phyloP scores from a whole-genome alignment of 2,113 vertebrate species.

The Melanerpes formicivorus region DNA sequence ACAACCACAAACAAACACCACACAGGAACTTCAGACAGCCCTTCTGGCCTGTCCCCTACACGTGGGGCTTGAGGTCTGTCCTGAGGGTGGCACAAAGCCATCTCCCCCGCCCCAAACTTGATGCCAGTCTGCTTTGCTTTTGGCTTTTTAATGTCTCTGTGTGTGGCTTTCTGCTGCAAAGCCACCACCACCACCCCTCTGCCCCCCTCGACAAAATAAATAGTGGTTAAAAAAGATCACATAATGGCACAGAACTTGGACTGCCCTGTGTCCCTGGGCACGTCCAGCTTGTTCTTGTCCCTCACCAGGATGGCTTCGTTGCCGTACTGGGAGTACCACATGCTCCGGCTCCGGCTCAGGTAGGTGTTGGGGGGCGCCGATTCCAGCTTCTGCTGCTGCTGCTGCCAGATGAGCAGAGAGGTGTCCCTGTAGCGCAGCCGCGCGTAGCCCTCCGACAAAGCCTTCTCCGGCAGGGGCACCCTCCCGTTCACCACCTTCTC shows the following conservation, averaged over 20 bases:
- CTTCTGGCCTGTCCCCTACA: background rate
- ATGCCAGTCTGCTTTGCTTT: background rate
- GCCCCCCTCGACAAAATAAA: too few species aligned
- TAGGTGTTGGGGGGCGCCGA: constrained; percentile 78
- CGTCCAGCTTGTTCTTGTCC: constrained; percentile 77
- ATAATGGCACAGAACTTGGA: constrained; percentile 89
- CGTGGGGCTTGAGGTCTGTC: fast-evolving
- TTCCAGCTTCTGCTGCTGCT: constrained; percentile 87
- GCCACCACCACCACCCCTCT: background rate
- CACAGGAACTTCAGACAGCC: background rate
- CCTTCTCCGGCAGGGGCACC: constrained; percentile 85
- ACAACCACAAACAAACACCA: background rate
- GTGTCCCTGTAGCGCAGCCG: constrained; percentile 88
- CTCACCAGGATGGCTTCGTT: constrained; percentile 91
- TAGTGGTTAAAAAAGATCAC: constrained; percentile 62
- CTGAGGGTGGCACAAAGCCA: background rate
- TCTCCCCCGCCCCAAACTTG: background rate
- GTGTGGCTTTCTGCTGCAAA: fast-evolving
- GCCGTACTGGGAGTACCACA: constrained; percentile 91
- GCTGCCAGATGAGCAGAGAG: constrained; percentile 92
- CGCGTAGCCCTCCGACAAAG: constrained; percentile 83
- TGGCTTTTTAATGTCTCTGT: background rate
- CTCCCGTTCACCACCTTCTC: constrained; percentile 71
- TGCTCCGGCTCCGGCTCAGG: constrained; percentile 88
- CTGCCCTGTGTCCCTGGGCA: constrained; percentile 72